These are phyloP conservation scores for Cygnus olor DNA, from an alignment of 2,797 vertebrate species.

Conservation along the genomic window DNA sequence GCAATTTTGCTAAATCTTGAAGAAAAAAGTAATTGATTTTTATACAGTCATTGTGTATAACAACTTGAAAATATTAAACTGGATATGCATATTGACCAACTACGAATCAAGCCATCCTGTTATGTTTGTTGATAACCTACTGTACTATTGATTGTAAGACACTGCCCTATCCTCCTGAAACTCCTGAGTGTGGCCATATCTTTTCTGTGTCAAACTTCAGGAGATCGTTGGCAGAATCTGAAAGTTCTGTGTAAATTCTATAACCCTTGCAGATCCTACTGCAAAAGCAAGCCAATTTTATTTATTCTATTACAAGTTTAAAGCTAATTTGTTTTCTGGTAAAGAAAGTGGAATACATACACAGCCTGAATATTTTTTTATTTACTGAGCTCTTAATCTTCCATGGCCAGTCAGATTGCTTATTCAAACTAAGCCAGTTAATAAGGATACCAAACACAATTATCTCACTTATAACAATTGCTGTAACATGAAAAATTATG, in stretches of 20 bases:
- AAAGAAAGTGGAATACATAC: background rate
- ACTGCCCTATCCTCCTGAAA: background rate
- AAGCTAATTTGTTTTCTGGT: constrained; percentile 34
- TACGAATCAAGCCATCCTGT: constrained; percentile 11
- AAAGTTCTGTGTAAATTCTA: background rate
- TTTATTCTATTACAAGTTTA: background rate
- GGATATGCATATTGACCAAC: background rate
- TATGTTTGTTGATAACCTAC: background rate
- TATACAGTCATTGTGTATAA: background rate
- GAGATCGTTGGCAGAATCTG: background rate
- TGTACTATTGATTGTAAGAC: background rate
- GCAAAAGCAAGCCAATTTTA: constrained; percentile 24
- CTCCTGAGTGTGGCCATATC: background rate
- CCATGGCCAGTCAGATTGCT: background rate
- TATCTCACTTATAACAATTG: background rate
- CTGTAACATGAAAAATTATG: background rate
- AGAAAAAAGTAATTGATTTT: constrained; percentile 7
- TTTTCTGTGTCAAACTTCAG: background rate
- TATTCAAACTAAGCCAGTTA: constrained; percentile 5
- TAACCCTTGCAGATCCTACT: background rate
- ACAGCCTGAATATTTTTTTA: constrained; percentile 2
- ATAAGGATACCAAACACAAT: background rate
- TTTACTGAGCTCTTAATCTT: constrained; percentile 34
- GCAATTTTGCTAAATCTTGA: constrained; percentile 28
- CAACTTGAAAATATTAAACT: constrained; percentile 32